Evolutionary conservation across 2,113 vertebrate genomes (phyloP).

Genomic region (Sander vitreus): DNA sequence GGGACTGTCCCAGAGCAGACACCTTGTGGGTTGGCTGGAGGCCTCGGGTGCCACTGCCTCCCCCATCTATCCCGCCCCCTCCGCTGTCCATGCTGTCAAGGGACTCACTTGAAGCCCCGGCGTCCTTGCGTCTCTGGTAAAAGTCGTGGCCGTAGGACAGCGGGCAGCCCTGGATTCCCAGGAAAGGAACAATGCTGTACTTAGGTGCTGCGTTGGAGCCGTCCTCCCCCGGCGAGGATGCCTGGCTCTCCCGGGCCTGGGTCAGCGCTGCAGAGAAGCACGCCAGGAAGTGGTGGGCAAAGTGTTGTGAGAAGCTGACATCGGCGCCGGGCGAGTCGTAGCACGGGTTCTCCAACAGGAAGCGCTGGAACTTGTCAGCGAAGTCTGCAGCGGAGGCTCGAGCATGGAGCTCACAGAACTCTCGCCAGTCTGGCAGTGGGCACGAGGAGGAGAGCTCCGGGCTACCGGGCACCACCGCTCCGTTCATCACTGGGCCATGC

Average conservation of each 20-base stretch:
- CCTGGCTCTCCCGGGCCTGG: constrained; percentile 82
- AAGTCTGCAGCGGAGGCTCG: constrained; percentile 94
- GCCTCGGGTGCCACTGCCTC: constrained; percentile 58
- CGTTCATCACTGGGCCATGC: constrained; percentile 98
- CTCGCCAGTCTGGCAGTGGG: constrained; percentile 95
- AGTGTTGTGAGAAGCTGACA: constrained; percentile 93
- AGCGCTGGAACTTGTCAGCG: constrained; percentile 94
- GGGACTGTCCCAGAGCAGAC: constrained; percentile 90
- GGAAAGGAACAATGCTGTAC: constrained; percentile 91
- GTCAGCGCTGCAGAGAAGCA: constrained; percentile 91
- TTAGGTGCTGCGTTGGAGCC: constrained; percentile 82
- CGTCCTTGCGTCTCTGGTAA: constrained; percentile 86
- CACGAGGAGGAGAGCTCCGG: constrained; percentile 89
- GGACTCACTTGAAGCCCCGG: constrained; percentile 88
- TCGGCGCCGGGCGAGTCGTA: constrained; percentile 93
- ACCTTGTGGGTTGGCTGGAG: constrained; percentile 84
- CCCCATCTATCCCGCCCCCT: constrained; percentile 75
- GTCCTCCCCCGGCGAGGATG: constrained; percentile 74
- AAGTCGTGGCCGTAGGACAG: constrained; percentile 87
- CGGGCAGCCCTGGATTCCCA: constrained; percentile 90
- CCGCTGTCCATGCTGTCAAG: constrained; percentile 91
- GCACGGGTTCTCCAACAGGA: constrained; percentile 94
- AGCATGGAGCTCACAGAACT: constrained; percentile 97
- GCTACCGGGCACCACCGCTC: constrained; percentile 89
- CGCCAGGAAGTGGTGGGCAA: constrained; percentile 92